Evolutionary conservation across 2,797 vertebrate genomes (phyloP).

Genomic region (Ispidina picta): DNA sequence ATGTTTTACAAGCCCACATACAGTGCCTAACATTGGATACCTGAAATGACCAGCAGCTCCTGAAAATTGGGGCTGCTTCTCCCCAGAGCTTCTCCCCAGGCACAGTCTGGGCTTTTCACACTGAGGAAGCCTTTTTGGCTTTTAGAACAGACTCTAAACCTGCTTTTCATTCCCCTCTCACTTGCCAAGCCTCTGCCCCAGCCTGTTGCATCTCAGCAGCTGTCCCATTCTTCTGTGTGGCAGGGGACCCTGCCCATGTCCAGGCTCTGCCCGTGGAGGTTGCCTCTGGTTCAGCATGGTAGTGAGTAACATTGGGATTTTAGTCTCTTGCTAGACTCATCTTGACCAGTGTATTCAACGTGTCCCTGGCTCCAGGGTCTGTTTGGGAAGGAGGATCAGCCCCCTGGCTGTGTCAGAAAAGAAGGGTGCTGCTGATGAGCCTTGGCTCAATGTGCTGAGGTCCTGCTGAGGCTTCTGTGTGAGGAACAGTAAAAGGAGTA

Average conservation of each 20-base stretch:
- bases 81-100: background rate
- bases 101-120: background rate
- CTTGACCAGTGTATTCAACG: rapidly evolving
- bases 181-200: background rate
- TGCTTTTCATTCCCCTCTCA: background rate
- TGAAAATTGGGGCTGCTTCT: background rate
- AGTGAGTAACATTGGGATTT: background rate
- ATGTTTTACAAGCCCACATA: background rate
- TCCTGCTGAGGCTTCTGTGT: background rate
- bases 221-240: background rate
- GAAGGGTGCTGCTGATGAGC: background rate
- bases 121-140: background rate
- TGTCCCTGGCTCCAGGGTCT: background rate
- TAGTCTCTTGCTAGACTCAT: background rate
- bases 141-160: background rate
- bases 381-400: background rate
- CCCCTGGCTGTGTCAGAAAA: rapidly evolving
- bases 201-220: background rate
- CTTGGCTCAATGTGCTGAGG: background rate
- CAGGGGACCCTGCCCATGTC: background rate
- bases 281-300: rapidly evolving
- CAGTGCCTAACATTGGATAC: background rate
- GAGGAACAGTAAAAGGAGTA: rapidly evolving
- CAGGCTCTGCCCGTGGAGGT: background rate
- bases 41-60: background rate